Percentiles rank a stretch among this genome's conserved stretches.
phyloP scores from a whole-genome alignment of 2,113 vertebrate genomes.

The Scopus umbretta region DNA sequence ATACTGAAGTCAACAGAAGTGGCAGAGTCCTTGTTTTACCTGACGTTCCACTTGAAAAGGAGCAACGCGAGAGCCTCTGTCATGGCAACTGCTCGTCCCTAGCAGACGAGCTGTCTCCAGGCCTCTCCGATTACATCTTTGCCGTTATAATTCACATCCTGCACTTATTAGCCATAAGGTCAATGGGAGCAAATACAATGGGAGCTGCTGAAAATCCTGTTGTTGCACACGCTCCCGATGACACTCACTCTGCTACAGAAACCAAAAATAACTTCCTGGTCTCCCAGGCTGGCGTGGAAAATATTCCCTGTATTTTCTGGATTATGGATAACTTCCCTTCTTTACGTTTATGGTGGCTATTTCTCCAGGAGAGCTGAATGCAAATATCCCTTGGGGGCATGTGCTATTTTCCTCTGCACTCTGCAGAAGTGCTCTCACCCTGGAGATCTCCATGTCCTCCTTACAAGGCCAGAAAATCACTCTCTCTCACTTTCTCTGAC shows the following conservation, averaged over 20 bases:
- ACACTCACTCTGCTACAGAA: conserved; percentile 33
- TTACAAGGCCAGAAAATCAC: neutral
- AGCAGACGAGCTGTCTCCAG: conserved; percentile 61
- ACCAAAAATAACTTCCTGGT: conserved; percentile 66
- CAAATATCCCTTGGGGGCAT: neutral
- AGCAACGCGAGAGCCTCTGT: neutral
- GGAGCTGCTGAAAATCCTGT: conserved; percentile 41
- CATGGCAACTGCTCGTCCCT: conserved; percentile 16
- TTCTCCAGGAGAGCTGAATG: neutral
- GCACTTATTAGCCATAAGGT: conserved; percentile 44
- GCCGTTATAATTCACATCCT: conserved; percentile 52
- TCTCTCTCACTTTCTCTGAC: neutral
- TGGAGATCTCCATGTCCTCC: neutral
- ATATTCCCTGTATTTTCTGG: conserved; percentile 46
- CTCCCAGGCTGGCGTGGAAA: conserved; percentile 15
- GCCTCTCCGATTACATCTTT: conserved; percentile 51
- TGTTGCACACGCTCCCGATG: conserved; percentile 11
- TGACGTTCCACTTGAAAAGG: conserved; percentile 16
- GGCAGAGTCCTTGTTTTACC: neutral
- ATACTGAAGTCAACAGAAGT: neutral
- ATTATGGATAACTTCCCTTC: conserved; percentile 53
- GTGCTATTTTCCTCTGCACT: neutral
- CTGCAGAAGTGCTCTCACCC: neutral
- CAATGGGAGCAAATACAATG: conserved; percentile 56
- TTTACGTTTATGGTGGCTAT: neutral